phyloP scores from a whole-genome alignment of 2,113 vertebrate genomes.

The Microcebus jonahi region DNA sequence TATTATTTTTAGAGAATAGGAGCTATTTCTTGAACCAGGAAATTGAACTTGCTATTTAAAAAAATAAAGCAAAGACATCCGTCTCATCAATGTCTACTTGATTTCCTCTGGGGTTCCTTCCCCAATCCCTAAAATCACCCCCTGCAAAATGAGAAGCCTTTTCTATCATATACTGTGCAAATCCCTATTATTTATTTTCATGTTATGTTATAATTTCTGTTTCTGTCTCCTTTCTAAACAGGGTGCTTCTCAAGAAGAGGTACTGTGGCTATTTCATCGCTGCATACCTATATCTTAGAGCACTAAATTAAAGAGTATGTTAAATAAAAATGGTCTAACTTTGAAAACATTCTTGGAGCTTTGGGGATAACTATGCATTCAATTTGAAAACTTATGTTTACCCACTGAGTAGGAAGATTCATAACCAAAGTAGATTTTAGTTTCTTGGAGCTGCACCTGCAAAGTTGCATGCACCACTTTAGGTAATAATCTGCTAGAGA shows the following conservation, averaged over 20 bases:
- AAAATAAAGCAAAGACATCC: constrained; percentile 65
- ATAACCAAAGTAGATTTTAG: constrained; percentile 51
- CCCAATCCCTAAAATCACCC: not conserved
- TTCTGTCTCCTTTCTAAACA: constrained; percentile 29
- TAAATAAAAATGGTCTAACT: constrained; percentile 25
- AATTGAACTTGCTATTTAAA: constrained; percentile 77
- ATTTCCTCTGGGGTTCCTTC: constrained; percentile 53
- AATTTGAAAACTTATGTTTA: constrained; percentile 56
- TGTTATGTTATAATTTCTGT: not conserved
- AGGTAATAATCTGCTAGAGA: constrained; percentile 66
- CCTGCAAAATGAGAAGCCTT: not conserved
- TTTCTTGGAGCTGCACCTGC: constrained; percentile 67
- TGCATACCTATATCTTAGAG: not conserved
- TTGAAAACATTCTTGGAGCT: constrained; percentile 46
- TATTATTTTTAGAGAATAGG: constrained; percentile 79
- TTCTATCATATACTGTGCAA: not conserved
- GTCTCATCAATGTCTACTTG: constrained; percentile 43
- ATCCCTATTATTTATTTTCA: not conserved
- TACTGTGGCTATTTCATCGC: not conserved
- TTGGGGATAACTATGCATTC: constrained; percentile 13
- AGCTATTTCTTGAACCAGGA: constrained; percentile 74
- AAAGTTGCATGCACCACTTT: constrained; percentile 60
- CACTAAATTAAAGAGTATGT: constrained; percentile 13
- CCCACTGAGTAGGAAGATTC: constrained; percentile 38
- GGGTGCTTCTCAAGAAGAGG: not conserved